A percentile compares a stretch with the other conserved stretches of the same genome.
phyloP scores from a whole-genome alignment of 1,140 invertebrate genomes.

The Bombus balteatus region DNA sequence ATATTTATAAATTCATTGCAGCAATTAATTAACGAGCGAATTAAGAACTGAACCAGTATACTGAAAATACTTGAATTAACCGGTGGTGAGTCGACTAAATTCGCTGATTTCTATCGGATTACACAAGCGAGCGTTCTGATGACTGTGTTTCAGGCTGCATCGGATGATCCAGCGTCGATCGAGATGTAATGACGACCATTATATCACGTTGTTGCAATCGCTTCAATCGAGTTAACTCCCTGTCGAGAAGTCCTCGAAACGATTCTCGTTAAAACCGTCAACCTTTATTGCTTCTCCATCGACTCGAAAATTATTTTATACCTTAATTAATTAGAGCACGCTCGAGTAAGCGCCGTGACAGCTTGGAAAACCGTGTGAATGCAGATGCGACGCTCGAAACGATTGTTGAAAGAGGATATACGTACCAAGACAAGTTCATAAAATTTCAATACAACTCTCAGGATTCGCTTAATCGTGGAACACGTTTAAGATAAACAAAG shows the following conservation, averaged over 20 bases:
- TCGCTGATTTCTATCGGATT: neutral
- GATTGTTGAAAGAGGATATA: neutral
- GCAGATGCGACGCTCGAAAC: neutral
- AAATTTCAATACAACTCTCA: neutral
- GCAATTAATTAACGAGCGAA: neutral
- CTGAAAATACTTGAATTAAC: neutral
- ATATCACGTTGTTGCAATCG: constrained; percentile 13
- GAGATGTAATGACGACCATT: constrained; percentile 19
- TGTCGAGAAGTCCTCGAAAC: neutral
- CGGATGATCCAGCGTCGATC: constrained; percentile 16
- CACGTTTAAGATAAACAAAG: neutral
- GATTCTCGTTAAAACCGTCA: constrained; percentile 20
- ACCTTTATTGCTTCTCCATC: neutral
- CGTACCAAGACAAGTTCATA: constrained; percentile 5
- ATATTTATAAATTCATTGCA: neutral
- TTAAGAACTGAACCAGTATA: neutral
- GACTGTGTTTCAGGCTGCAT: neutral
- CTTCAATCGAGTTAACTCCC: neutral
- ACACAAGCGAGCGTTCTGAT: neutral
- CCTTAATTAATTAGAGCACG: constrained; percentile 35
- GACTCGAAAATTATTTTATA: constrained; percentile 16
- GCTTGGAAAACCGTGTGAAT: neutral
- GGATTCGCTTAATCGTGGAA: neutral
- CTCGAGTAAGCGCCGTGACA: neutral
- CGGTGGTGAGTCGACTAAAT: neutral